Percentiles rank a stretch among this genome's conserved stretches.
These are phyloP conservation scores for Eurystomus glaucurus DNA, from an alignment of 2,797 vertebrate species.

Conservation along the genomic window DNA sequence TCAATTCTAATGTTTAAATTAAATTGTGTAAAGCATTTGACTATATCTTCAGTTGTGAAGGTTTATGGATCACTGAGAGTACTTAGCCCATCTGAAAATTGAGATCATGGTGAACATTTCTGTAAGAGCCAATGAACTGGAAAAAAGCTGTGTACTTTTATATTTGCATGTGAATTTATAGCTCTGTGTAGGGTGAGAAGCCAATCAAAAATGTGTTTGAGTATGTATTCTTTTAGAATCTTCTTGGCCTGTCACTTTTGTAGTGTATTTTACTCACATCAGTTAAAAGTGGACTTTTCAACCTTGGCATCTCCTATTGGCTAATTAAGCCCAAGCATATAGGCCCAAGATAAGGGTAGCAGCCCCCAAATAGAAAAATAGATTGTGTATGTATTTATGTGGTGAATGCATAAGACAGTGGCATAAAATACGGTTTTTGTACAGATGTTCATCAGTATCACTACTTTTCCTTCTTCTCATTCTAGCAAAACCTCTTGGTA, in stretches of 20 bases:
- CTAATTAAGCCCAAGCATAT: neutral
- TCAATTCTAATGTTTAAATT: neutral
- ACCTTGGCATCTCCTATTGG: neutral
- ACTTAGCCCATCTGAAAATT: neutral
- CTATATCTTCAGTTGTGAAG: neutral
- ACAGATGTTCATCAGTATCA: neutral
- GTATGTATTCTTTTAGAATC: neutral
- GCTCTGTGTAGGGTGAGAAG: neutral
- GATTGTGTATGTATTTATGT: neutral
- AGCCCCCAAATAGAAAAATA: neutral
- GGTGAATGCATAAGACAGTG: neutral
- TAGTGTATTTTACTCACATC: neutral
- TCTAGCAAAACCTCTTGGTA: neutral
- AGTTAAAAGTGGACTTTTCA: slow-evolving; percentile 49
- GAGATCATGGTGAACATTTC: neutral
- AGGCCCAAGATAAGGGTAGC: neutral
- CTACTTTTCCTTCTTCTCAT: neutral
- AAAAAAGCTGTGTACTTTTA: neutral
- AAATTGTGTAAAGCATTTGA: neutral
- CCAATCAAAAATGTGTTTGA: neutral
- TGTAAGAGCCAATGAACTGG: neutral
- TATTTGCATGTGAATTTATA: neutral
- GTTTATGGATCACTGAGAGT: neutral
- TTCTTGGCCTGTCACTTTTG: fast-evolving
- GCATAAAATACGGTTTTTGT: neutral